Conservation (phyloP, 2,888 invertebrate species). For the Ecliptopera silaceata region DNA sequence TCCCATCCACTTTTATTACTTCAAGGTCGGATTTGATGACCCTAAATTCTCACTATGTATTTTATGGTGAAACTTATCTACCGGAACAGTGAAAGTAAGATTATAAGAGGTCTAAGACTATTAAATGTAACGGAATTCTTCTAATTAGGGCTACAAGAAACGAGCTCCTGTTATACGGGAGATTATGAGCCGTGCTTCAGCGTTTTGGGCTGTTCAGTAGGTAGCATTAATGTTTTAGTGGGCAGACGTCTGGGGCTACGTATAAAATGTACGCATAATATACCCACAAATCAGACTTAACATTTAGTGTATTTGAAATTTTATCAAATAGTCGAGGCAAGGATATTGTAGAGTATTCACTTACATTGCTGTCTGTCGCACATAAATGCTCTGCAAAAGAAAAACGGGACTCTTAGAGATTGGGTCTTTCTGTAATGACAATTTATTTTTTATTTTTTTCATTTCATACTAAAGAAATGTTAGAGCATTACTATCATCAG, state of each 20-base stretch:
- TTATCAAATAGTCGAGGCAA: no score
- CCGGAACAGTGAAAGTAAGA: slow-evolving; percentile 28
- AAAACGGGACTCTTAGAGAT: no score
- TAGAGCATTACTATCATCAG: no score
- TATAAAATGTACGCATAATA: slow-evolving; percentile 1
- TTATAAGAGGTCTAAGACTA: slow-evolving; percentile 13
- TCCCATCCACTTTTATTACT: slow-evolving; percentile 52
- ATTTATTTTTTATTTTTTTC: no score
- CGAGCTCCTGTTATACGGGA: slow-evolving; percentile 18
- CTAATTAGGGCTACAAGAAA: slow-evolving; percentile 23
- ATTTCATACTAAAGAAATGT: no score
- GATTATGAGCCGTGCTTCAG: slow-evolving; percentile 21
- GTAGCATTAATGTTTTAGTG: slow-evolving; percentile 10
- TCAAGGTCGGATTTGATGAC: slow-evolving; percentile 36
- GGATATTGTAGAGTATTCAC: no score
- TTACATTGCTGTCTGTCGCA: no score
- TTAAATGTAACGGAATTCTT: slow-evolving; percentile 23
- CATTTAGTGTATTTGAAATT: no score
- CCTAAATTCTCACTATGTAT: slow-evolving; percentile 38
- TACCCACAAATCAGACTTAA: not conserved
- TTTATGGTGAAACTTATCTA: slow-evolving; percentile 27
- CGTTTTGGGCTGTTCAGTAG: slow-evolving; percentile 12
- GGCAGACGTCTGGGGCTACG: slow-evolving; percentile 7
- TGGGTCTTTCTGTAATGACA: no score
- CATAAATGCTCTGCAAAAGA: no score